phyloP scores from a whole-genome alignment of 1,140 invertebrate genomes.

The Procambarus virginalis region DNA sequence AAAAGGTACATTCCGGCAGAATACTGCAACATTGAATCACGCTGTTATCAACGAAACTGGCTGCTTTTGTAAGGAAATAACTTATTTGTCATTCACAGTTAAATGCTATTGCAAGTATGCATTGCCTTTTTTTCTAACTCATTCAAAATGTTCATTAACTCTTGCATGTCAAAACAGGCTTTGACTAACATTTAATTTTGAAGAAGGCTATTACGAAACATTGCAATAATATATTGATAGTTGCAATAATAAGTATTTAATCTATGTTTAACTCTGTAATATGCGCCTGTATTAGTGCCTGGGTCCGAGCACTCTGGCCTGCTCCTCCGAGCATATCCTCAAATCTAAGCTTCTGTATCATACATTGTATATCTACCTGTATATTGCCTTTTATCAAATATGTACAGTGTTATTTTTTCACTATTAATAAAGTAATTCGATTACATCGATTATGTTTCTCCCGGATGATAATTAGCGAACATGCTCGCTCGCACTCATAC shows the following conservation, averaged over 20 bases:
- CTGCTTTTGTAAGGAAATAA: background rate
- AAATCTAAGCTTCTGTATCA: background rate
- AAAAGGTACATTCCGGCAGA: no score
- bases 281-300: background rate
- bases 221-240: background rate
- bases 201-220: background rate
- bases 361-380: background rate
- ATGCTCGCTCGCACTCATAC: no score
- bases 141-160: no score
- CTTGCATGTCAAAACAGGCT: no score
- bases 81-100: background rate
- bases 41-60: no score
- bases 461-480: no score
- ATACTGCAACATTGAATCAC: no score
- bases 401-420: conserved; percentile 3
- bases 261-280: background rate
- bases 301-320: background rate
- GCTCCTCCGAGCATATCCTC: background rate
- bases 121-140: background rate
- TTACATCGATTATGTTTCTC: background rate
- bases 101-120: background rate
- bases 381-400: background rate
- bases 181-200: no score
- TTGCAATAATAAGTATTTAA: background rate
- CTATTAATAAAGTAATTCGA: background rate